These are phyloP conservation scores for Porites evermanni DNA, from an alignment of 92 coral and sea anemone species.

Conservation along the genomic window DNA sequence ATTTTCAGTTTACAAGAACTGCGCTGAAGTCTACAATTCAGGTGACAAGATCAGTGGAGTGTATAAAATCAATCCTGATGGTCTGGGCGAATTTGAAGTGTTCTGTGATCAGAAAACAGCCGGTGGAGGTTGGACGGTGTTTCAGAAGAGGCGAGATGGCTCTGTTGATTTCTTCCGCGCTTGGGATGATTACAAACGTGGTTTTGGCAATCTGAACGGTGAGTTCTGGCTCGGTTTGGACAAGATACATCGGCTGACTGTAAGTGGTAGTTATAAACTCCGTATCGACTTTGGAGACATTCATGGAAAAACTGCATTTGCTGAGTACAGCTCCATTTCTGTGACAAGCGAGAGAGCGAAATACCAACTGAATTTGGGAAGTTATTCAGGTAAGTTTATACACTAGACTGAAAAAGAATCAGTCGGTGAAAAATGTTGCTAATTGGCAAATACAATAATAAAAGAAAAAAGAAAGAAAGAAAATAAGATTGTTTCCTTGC, in stretches of 20 bases:
- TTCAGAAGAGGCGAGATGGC: slow-evolving; percentile 47
- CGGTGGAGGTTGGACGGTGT: slow-evolving; percentile 64
- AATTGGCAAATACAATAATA: no score
- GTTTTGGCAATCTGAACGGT: slow-evolving; percentile 50
- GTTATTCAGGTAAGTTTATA: slow-evolving; percentile 16
- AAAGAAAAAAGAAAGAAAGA: no score
- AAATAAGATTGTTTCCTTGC: no score
- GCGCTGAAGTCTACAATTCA: slow-evolving; percentile 14
- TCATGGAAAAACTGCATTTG: slow-evolving; percentile 9
- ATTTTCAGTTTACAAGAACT: slow-evolving; percentile 18
- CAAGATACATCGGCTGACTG: slow-evolving; percentile 52
- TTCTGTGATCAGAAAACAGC: slow-evolving; percentile 53
- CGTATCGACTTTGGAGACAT: slow-evolving; percentile 29
- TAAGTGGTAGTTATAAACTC: slow-evolving; percentile 2
- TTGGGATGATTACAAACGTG: slow-evolving; percentile 52
- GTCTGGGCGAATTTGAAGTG: slow-evolving; percentile 54
- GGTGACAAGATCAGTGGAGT: slow-evolving; percentile 38
- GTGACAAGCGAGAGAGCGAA: slow-evolving; percentile 38
- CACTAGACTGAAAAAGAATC: no score
- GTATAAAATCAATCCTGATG: slow-evolving; percentile 57
- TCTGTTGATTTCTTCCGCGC: slow-evolving; percentile 41
- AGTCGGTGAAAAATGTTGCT: no score
- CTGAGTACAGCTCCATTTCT: slow-evolving; percentile 40
- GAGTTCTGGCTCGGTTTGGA: slow-evolving; percentile 64
- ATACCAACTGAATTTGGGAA: slow-evolving; percentile 25